phyloP scores from a whole-genome alignment of 2,888 invertebrate genomes.

The Euzophera pinguis region DNA sequence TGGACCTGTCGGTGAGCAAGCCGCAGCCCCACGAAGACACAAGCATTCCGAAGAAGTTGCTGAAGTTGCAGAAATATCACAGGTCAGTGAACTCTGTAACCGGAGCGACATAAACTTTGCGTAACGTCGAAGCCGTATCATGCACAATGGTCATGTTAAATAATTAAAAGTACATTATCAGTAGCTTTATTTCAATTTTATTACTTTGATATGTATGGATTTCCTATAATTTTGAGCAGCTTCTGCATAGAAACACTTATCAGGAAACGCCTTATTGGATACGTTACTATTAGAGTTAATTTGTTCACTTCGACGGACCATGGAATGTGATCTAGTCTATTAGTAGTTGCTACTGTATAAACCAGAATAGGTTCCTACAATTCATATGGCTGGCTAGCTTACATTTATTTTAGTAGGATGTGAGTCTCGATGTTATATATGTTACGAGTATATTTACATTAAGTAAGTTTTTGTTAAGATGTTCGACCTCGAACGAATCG shows the following conservation, averaged over 20 bases:
- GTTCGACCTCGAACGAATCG: neutral
- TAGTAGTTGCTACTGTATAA: neutral
- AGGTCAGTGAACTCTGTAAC: constrained; percentile 73
- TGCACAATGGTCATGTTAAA: constrained; percentile 21
- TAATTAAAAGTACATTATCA: neutral
- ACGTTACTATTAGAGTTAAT: neutral
- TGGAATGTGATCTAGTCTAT: neutral
- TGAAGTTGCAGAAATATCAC: constrained; percentile 79
- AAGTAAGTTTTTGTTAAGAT: neutral
- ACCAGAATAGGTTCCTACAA: neutral
- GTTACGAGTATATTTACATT: neutral
- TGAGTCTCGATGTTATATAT: neutral
- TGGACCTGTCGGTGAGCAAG: constrained; percentile 58
- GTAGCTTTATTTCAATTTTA: neutral
- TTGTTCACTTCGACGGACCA: neutral
- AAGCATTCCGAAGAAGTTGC: constrained; percentile 63
- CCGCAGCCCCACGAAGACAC: constrained; percentile 56
- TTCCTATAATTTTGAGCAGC: too few species aligned
- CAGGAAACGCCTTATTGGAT: constrained; percentile 15
- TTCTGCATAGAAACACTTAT: neutral
- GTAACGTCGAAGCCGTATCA: constrained; percentile 42
- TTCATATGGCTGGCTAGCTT: neutral
- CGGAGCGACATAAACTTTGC: constrained; percentile 42
- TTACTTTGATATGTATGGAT: too few species aligned
- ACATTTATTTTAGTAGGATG: neutral